Base-by-base conservation (phyloP, 2,797 vertebrate genomes). In the Pampus argenteus region DNA sequence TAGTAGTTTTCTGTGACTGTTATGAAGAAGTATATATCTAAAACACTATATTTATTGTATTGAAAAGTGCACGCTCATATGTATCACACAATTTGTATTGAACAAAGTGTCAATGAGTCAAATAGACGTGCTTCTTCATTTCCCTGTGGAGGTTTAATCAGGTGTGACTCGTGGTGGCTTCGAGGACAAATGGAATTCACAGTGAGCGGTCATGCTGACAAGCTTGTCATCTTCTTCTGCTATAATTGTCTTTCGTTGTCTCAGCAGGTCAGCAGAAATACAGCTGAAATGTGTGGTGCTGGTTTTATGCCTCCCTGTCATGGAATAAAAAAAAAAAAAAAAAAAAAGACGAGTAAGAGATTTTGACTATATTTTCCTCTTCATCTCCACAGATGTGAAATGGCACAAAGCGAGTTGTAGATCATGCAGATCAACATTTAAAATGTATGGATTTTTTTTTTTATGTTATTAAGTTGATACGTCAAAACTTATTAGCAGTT, bases 181-280 rank as follows among this genome's bases (percentile, higher is more conserved):
- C 64, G 83, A 84, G 82, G 88, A 90, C 89, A 88, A 91, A 89
- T 87, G 75, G 81, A 75, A 90, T 89, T 90, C 86, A 80, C 79
- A 84, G 82, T 49, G 71, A 87, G 85, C 80, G 42, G 64, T 88
- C 82, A 86, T 20, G 50, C 85, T 85, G 89, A 85, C 77, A 85
- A 80, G 71, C 81, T 82, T 85, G 86, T 86, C 88, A 87, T 83
- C 82, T 86, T 82, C 73, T 73, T 66, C 82, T 79, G 76, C 65
- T 72, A 64, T 87, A 93, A 90, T 88, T 89, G 80, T 89, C 87
- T 88, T 78, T 72, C 69, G 48, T 25, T 82, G 86, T 90, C 82
- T 83, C 66, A 52, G 81, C 70, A 74, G 79, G 83, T 86, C 88
- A 87, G 81, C 45, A 14, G 52, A 75, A 68, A 74, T 72, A 42